Base-by-base conservation (phyloP, 2,797 vertebrate genomes). In the Betta splendens region DNA sequence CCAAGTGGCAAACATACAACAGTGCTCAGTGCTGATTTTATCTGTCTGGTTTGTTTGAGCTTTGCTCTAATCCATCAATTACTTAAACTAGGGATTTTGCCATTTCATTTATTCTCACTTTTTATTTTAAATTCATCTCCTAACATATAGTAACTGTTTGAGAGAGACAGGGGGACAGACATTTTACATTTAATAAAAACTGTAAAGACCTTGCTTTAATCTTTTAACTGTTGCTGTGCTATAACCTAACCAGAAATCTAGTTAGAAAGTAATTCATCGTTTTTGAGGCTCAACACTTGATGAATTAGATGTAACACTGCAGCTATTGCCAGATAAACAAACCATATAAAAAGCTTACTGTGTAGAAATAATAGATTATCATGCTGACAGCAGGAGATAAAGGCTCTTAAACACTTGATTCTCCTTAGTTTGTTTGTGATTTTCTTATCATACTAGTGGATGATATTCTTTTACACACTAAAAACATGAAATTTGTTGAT, bases 1-100 rank as follows among this genome's bases (percentile, higher is more conserved):
- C 51, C 75, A 43, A 21, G 76, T 79, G 85, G 82, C 69, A 13
- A 59, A 50, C 43, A 21, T 1, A 35, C 5, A 4, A 25, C 4
- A 45, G 8, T 49, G 6, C n/a, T n/a, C n/a, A n/a, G n/a, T n/a
- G n/a, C 7, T 11, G 4, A 32, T 28, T 52, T 33, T 2, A 36
- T 21, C 29, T 32, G 31, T 25, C 13, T 33, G 32, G 5, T 40
- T 3, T 1, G 12, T 36, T 50, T 15, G 9, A 31, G 17, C 47
- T 56, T 45, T 9, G 7, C 38, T 16, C 22, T 22, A 7, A 70
- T 47, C 7, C 54, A 37, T 44, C 2, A 35, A 23, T 10, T 1
- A 26, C 9, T 35, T 8, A 13, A 43, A 0, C 39, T 43, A 15
- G 35, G 4, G 10, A 47, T 22, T n/a, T 1, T 8, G 10, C 40